Evolutionary conservation across 2,797 vertebrate species (phyloP), one percentile per base, ranked within the genome.

Genomic region (Rhynchonycteris naso): DNA sequence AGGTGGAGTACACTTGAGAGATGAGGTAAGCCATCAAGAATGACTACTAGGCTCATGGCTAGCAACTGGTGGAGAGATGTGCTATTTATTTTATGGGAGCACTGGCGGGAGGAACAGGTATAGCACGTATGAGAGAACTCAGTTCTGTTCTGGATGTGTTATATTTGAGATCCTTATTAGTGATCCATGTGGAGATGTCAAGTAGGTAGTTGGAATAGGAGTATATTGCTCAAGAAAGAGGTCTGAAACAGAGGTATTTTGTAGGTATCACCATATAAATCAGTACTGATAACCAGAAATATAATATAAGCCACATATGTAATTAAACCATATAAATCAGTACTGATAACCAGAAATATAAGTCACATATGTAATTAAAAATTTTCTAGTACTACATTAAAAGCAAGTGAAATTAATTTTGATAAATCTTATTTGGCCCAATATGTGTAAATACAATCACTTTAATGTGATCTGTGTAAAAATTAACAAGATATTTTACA

Each of bases 371-470:
- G 10, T 22, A 74, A 86, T 30, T 80, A 52, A 33, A 85, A 85
- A 59, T 35, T 86, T 81, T 76, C 43, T 86, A 75, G n/a, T 78
- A 58, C 50, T 21, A 81, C 1, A 68, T 75, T 61, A 43, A 89
- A 95, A 80, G 38, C 80, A 74, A 22, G 33, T 85, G 30, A 85
- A 95, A 79, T 72, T 79, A 74, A 74, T 80, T 95, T 33, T 63
- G 68, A 80, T 30, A 50, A 24, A 65, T 76, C 84, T 14, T 69
- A 58, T 38, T 90, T 91, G 83, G 56, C 30, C 30, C 50, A 74
- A 59, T 59, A 84, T 84, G 26, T 28, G 4, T 18, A 84, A 90
- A 72, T 68, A 59, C 63, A 54, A 52, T 19, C 30, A 74, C 85
- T 86, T 74, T 24, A 80, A 72, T 9, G 13, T 59, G 69, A 90